Evolutionary conservation across 2,797 vertebrate species (phyloP).

Genomic region (Phyllotis vaccarum): DNA sequence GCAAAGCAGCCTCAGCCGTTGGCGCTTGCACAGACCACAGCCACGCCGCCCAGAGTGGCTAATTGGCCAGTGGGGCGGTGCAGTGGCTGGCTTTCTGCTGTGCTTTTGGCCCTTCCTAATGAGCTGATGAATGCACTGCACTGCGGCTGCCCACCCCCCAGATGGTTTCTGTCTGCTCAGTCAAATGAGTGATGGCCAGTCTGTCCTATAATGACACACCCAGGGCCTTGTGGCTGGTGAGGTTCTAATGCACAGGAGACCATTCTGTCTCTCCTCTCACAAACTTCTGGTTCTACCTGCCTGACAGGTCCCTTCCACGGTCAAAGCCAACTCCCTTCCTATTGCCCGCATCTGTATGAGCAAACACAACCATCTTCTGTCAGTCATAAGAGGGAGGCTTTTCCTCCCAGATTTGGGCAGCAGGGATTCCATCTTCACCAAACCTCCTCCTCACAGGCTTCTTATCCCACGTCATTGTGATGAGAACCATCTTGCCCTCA

Average conservation of each 20-base stretch:
- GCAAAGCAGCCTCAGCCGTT: not conserved
- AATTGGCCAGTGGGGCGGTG: not conserved
- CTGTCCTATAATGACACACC: not conserved
- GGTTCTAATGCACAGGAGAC: accelerated
- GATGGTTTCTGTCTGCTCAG: not conserved
- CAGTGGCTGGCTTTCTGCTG: accelerated
- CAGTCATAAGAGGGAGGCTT: not conserved
- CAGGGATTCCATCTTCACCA: accelerated
- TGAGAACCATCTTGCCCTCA: not conserved
- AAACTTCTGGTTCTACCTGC: accelerated
- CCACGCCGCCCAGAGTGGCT: accelerated
- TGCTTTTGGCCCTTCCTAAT: not conserved
- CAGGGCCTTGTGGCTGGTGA: accelerated
- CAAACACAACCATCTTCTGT: accelerated
- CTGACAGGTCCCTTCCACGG: too few relatives aligned
- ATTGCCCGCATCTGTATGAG: not conserved
- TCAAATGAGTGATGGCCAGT: not conserved
- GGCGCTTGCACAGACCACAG: accelerated
- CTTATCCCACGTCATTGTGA: not conserved
- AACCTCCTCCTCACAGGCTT: not conserved
- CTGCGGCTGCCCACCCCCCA: accelerated
- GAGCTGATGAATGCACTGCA: accelerated
- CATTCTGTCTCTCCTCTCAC: not conserved
- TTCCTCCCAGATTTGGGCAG: accelerated
- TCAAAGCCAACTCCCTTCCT: not conserved